Base-by-base conservation (phyloP, 2,888 invertebrate species). In the Callinectes sapidus region DNA sequence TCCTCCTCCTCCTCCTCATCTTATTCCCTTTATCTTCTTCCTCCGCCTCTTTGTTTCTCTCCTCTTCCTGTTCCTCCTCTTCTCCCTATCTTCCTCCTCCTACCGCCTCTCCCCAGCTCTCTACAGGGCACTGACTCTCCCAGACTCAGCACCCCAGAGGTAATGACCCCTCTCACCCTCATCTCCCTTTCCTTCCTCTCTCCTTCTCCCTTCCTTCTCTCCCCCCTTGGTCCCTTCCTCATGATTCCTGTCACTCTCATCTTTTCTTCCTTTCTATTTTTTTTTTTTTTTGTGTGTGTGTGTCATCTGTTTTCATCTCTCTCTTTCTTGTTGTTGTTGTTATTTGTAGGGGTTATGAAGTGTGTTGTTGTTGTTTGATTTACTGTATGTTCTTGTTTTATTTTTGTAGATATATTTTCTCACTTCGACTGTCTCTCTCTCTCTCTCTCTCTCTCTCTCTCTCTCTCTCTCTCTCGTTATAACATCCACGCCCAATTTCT, bases 381-480 rank as follows among this genome's bases (percentile, higher is more conserved):
- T 10, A 5, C 10, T 48, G 39, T 48, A 0, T 6, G 48, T 2
- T 48, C 48, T 48, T 0, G 3, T 8, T 48, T 8, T 48, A 0
- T 10, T 6, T 48, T 10, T 48, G 10, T 48, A 2, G 48, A 48
- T 48, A 8, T 48, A 2, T 39, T 48, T 10, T 48, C 48, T 48
- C 48, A 8, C 48, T 48, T 10, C 10, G 8, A 8, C 48, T 48
- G 8, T 48, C 48, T 48, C 48, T 48, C 48, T 48, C 48, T 48
- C 48, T 48, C 48, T 48, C 48, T 48, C 48, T 48, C 48, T 48
- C 48, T 85, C 85, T 35, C 85, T 85, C 85, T 85, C 85, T 85
- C 85, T 48, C 48, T 85, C 85, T 85, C 85, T 85, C 85, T 85
- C 85, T 85, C 85, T 85, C 48, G 48, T 48, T 48, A 48, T 48